phyloP scores from a whole-genome alignment of 2,113 vertebrate genomes.

The Electrona antarctica region DNA sequence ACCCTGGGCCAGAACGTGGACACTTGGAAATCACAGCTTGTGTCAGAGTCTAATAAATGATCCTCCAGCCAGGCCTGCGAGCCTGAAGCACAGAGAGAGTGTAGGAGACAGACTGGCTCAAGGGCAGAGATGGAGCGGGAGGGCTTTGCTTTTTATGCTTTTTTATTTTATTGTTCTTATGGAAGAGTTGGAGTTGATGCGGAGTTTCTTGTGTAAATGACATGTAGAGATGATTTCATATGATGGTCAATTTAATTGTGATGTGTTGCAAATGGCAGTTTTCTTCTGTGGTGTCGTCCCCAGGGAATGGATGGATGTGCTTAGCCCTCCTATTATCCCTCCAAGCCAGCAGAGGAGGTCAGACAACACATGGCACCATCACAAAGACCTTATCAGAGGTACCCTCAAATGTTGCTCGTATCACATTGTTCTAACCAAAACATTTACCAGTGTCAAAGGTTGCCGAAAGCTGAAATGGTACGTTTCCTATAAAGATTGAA shows the following conservation, averaged over 20 bases:
- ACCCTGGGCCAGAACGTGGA: constrained; percentile 56
- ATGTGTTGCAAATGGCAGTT: constrained; percentile 62
- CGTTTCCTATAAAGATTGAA: constrained; percentile 29
- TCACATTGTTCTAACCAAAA: constrained; percentile 37
- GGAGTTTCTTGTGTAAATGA: constrained; percentile 64
- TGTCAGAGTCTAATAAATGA: constrained; percentile 69
- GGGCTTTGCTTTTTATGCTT: constrained; percentile 32
- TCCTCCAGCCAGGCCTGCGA: constrained; percentile 63
- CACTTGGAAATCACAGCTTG: constrained; percentile 68
- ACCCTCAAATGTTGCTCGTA: neutral
- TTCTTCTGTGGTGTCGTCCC: constrained; percentile 60
- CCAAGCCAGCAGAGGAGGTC: constrained; percentile 69
- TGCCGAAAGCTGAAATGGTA: constrained; percentile 32
- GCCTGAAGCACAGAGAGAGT: constrained; percentile 42
- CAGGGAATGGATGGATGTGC: constrained; percentile 80
- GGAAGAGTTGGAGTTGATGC: constrained; percentile 54
- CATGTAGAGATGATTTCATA: constrained; percentile 49
- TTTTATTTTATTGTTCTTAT: no score
- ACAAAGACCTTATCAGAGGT: constrained; percentile 65
- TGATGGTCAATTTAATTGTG: constrained; percentile 58
- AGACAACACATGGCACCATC: constrained; percentile 52
- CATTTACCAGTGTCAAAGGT: constrained; percentile 39
- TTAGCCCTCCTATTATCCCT: constrained; percentile 79
- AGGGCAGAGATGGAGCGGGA: constrained; percentile 59
- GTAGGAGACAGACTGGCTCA: constrained; percentile 56